Conservation (phyloP, 2,888 invertebrate genomes). For the Drosophila bunnanda region DNA sequence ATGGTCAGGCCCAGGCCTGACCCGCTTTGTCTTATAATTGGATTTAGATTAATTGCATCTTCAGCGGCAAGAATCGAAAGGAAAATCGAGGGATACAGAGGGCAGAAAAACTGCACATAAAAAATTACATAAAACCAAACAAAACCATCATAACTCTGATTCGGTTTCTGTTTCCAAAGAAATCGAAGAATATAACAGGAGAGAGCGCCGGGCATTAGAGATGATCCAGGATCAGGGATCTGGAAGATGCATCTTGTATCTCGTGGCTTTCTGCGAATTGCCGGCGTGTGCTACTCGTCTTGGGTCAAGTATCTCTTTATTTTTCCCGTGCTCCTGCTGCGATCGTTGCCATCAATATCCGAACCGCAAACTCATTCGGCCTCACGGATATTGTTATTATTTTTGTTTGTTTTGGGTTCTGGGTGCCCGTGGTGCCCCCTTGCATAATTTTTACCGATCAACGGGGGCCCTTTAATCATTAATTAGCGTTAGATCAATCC, state of each 20-base stretch:
- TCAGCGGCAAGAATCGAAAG: constrained; percentile 47
- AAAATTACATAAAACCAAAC: constrained; percentile 67
- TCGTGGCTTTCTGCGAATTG: constrained; percentile 60
- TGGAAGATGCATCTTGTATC: constrained; percentile 18
- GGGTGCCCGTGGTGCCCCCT: constrained; percentile 27
- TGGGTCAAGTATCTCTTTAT: constrained; percentile 8
- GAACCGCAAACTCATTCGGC: constrained; percentile 73
- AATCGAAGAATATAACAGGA: constrained; percentile 64
- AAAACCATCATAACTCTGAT: constrained; percentile 20
- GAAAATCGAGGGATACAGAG: neutral
- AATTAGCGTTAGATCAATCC: constrained; percentile 68
- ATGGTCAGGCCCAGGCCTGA: constrained; percentile 51
- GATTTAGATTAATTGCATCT: constrained; percentile 83
- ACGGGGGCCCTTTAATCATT: constrained; percentile 66
- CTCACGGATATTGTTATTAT: constrained; percentile 40
- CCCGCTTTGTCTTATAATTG: constrained; percentile 79
- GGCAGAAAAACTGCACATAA: constrained; percentile 60
- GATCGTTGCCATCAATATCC: constrained; percentile 31
- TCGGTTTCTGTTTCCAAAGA: constrained; percentile 53
- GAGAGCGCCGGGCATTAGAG: constrained; percentile 33
- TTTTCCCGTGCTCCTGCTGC: constrained; percentile 57
- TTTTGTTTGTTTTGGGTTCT: constrained; percentile 18
- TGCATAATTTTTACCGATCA: constrained; percentile 62
- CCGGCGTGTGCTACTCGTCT: constrained; percentile 71
- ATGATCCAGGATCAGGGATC: neutral